Conservation (phyloP, 2,113 vertebrate genomes). For the Chlamydotis undulata region DNA sequence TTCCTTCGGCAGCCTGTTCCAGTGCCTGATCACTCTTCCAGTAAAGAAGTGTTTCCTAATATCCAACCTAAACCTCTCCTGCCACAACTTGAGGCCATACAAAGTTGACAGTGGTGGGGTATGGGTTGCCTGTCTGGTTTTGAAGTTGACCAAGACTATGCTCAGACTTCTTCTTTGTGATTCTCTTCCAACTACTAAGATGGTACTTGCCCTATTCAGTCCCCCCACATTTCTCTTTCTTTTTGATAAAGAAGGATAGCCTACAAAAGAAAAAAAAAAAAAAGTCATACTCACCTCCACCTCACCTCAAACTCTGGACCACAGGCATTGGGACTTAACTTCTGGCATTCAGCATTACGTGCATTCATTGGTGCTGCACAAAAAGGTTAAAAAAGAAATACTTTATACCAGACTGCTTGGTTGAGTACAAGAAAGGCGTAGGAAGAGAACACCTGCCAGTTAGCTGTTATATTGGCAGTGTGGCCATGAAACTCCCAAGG, state of each 20-base stretch:
- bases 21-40: too few relatives aligned
- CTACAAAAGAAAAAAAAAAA: not conserved
- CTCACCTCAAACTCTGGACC: not conserved
- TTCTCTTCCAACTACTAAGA: not conserved
- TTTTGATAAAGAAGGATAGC: not conserved
- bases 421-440: not conserved
- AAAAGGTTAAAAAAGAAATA: not conserved
- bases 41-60: too few relatives aligned
- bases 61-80: too few relatives aligned
- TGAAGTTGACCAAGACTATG: not conserved
- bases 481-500: not conserved
- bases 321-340: not conserved
- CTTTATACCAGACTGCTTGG: not conserved
- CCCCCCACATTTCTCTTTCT: not conserved
- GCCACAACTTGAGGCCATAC: not conserved
- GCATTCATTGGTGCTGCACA: not conserved
- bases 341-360: not conserved
- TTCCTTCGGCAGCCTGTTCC: too few relatives aligned
- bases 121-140: not conserved
- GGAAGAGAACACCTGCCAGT: not conserved
- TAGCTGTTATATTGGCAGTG: not conserved
- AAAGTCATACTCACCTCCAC: not conserved
- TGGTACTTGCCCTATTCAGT: not conserved
- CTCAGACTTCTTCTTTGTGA: not conserved
- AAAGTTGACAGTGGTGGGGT: not conserved